Evolutionary conservation across 2,888 invertebrate genomes (phyloP), one percentile per base, ranked within the genome.

Genomic region (Perithous albicinctus): DNA sequence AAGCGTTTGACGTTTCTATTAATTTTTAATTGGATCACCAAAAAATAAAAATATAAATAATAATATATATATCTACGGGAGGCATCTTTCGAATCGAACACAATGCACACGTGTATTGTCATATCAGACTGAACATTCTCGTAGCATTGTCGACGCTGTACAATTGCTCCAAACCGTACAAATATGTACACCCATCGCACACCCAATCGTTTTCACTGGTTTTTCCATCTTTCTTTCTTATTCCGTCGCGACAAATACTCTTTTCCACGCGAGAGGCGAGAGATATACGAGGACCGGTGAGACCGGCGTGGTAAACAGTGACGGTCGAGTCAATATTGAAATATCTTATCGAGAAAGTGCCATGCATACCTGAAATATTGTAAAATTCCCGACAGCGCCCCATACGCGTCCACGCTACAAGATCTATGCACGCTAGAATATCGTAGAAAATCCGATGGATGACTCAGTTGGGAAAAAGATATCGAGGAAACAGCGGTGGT

Each of bases 271-370:
- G 32, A 46, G 78, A 43, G 35, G 48, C 48, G 56, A 43, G 10
- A 74, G 26, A 76, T 29, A 63, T 23, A 38, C 32, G 20, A 48
- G 54, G 80, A 23, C 41, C 23, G 41, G 35, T 23, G 29, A 54
- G 85, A 80, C 83, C 84, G 84, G 85, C 72, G 85, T 85, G 83
- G 91, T 89, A 90, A 91, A 91, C 89, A 90, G 85, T 88, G 88
- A 88, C 87, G 84, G 82, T 76, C 84, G 85, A 84, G 90, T 91
- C 89, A 91, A 91, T 91, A 91, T 91, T 91, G 90, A 87, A 88
- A 89, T 87, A 89, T 89, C 90, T 90, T 91, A 91, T 91, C 90
- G 86, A 83, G 85, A 88, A 90, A 89, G 86, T 86, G 86, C 78
- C 87, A 81, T 85, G 86, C 86, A 87, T 89, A 86, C 86, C 84